Percentiles rank a stretch among this genome's conserved stretches.
These are phyloP conservation scores for Oryzias sinensis DNA, from an alignment of 2,797 vertebrate species.

Conservation along the genomic window DNA sequence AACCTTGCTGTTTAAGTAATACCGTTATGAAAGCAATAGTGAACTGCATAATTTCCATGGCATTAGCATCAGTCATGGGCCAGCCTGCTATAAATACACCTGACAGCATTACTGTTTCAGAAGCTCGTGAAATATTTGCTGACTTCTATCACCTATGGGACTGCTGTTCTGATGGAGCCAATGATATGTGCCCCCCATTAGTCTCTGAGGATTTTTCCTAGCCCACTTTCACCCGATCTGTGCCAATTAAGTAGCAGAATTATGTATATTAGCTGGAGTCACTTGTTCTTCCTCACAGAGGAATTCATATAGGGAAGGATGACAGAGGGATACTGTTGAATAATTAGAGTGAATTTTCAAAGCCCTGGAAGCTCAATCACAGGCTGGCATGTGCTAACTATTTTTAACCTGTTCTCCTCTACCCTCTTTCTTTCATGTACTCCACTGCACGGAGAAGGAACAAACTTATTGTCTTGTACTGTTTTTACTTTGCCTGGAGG, in stretches of 20 bases:
- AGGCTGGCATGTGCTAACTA: slow-evolving; percentile 81
- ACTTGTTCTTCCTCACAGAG: slow-evolving; percentile 84
- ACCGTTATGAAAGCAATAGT: slow-evolving; percentile 77
- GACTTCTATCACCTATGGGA: slow-evolving; percentile 89
- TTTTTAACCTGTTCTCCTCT: slow-evolving; percentile 82
- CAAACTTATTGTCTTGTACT: slow-evolving; percentile 54
- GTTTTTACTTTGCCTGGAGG: slow-evolving; percentile 31
- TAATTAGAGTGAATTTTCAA: slow-evolving; percentile 93
- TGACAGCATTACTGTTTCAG: slow-evolving; percentile 75
- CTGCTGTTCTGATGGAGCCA: slow-evolving; percentile 91
- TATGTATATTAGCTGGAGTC: slow-evolving; percentile 94
- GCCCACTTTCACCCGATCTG: slow-evolving; percentile 87
- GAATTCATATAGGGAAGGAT: slow-evolving; percentile 83
- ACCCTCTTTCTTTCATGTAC: slow-evolving; percentile 39
- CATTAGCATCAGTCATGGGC: slow-evolving; percentile 85
- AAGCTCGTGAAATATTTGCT: slow-evolving; percentile 89
- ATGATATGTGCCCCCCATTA: slow-evolving; percentile 90
- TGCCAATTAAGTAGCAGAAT: slow-evolving; percentile 97
- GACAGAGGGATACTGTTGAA: slow-evolving; percentile 89
- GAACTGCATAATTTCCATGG: slow-evolving; percentile 79
- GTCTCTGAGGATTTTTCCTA: slow-evolving; percentile 88
- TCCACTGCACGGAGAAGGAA: slow-evolving; percentile 36
- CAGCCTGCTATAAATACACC: slow-evolving; percentile 81
- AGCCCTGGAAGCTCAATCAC: slow-evolving; percentile 88
- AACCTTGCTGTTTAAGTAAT: slow-evolving; percentile 80